phyloP scores from a whole-genome alignment of 2,888 invertebrate genomes.

The Nysson spinosus region DNA sequence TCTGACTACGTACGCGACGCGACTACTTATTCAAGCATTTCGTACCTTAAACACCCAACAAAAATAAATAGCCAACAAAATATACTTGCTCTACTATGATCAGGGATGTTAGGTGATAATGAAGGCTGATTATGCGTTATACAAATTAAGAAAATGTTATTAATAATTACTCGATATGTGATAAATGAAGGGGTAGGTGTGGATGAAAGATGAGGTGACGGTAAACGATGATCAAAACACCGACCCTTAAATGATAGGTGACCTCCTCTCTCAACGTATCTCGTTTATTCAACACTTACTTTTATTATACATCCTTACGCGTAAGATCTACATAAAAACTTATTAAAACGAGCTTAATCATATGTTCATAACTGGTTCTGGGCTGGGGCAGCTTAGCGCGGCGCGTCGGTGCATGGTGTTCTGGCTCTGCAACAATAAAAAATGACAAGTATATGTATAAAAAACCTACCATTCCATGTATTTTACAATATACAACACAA shows the following conservation, averaged over 20 bases:
- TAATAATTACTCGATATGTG: neutral
- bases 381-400: conserved; percentile 63
- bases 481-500: neutral
- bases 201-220: neutral
- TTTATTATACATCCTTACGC: conserved; percentile 71
- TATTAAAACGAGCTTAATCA: conserved; percentile 73
- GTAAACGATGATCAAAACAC: neutral
- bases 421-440: conserved; percentile 63
- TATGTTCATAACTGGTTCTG: conserved; percentile 68
- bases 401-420: conserved; percentile 55
- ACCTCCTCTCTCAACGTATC: conserved; percentile 63
- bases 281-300: conserved; percentile 73
- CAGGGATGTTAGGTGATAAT: too few relatives aligned
- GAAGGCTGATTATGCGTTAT: too few relatives aligned
- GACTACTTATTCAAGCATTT: too few relatives aligned
- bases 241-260: conserved; percentile 28
- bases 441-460: neutral
- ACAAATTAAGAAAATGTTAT: neutral
- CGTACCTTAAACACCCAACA: too few relatives aligned
- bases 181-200: neutral
- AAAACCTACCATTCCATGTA: too few relatives aligned
- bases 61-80: too few relatives aligned
- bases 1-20: too few relatives aligned
- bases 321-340: conserved; percentile 75
- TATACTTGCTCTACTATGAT: too few relatives aligned